phyloP scores from a whole-genome alignment of 2,797 vertebrate genomes.

The Selene dorsalis region DNA sequence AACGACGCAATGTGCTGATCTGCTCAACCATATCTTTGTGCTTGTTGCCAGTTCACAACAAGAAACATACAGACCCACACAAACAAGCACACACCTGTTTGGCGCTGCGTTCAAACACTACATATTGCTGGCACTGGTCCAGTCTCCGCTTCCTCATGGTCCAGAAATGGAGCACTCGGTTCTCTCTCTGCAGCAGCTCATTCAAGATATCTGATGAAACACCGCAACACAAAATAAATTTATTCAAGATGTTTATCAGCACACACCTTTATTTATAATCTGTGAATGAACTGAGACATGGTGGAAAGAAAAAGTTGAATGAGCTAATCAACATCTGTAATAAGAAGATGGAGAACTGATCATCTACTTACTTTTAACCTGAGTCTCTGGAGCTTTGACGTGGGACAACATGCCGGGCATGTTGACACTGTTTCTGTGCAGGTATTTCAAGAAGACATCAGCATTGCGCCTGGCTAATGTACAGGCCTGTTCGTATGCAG shows the following conservation, averaged over 20 bases:
- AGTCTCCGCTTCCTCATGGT: slow-evolving; percentile 96
- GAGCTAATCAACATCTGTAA: not conserved
- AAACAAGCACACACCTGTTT: slow-evolving; percentile 88
- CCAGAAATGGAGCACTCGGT: slow-evolving; percentile 98
- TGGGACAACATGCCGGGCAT: slow-evolving; percentile 96
- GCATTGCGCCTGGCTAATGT: slow-evolving; percentile 92
- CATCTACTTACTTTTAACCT: slow-evolving; percentile 92
- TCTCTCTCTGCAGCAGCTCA: slow-evolving; percentile 97
- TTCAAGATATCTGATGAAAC: slow-evolving; percentile 92
- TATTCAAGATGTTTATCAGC: not conserved
- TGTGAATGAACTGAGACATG: not conserved
- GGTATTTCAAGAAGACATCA: slow-evolving; percentile 94
- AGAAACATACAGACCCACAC: not conserved
- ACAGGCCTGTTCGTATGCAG: slow-evolving; percentile 85
- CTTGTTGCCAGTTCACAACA: slow-evolving; percentile 13
- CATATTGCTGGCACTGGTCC: slow-evolving; percentile 97
- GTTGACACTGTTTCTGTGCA: slow-evolving; percentile 95
- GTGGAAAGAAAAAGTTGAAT: not conserved
- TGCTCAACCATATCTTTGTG: not conserved
- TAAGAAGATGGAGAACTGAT: slow-evolving; percentile 8
- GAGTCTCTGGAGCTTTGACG: slow-evolving; percentile 93
- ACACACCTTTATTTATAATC: not conserved
- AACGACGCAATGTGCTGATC: not conserved
- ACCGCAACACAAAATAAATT: slow-evolving; percentile 18
- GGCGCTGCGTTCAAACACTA: slow-evolving; percentile 97